Percentiles rank a stretch among this genome's conserved stretches.
phyloP scores from a whole-genome alignment of 2,113 vertebrate species.

The Lycocorax pyrrhopterus region DNA sequence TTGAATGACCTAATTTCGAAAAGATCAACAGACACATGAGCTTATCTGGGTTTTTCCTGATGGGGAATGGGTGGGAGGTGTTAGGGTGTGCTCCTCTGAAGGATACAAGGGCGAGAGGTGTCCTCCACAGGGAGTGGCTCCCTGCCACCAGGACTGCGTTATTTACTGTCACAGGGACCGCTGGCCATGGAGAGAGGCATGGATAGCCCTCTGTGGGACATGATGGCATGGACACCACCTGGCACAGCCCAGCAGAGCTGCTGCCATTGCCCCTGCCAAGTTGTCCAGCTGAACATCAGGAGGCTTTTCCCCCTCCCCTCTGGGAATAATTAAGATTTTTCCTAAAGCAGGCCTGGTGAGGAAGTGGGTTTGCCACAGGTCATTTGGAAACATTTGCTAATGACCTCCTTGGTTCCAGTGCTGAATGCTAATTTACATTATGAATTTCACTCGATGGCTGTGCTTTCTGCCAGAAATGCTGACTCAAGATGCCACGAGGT shows the following conservation, averaged over 20 bases:
- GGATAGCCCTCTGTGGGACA: rapidly evolving
- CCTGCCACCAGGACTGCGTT: rapidly evolving
- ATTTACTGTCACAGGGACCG: background rate
- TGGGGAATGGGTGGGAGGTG: background rate
- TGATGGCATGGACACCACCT: rapidly evolving
- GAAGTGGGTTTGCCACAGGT: background rate
- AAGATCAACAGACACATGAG: background rate
- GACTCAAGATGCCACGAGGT: slow-evolving; percentile 10
- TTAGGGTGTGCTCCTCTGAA: background rate
- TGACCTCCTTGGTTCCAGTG: background rate
- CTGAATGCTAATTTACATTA: slow-evolving; percentile 18
- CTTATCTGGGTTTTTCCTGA: rapidly evolving
- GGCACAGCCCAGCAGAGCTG: background rate
- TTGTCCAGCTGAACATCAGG: background rate
- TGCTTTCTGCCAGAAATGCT: slow-evolving; percentile 33
- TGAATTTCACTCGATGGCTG: background rate
- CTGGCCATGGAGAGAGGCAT: background rate
- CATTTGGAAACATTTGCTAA: slow-evolving; percentile 19
- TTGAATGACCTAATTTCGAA: background rate
- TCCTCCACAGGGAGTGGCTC: background rate
- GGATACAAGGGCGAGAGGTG: background rate
- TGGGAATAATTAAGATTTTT: slow-evolving; percentile 7
- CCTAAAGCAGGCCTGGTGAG: background rate
- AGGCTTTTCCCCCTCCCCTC: background rate
- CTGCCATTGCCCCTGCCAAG: background rate